Percentiles rank a stretch among this genome's conserved stretches.
Evolutionary conservation across 2,888 invertebrate genomes (phyloP).

Genomic region (Diploptera punctata): DNA sequence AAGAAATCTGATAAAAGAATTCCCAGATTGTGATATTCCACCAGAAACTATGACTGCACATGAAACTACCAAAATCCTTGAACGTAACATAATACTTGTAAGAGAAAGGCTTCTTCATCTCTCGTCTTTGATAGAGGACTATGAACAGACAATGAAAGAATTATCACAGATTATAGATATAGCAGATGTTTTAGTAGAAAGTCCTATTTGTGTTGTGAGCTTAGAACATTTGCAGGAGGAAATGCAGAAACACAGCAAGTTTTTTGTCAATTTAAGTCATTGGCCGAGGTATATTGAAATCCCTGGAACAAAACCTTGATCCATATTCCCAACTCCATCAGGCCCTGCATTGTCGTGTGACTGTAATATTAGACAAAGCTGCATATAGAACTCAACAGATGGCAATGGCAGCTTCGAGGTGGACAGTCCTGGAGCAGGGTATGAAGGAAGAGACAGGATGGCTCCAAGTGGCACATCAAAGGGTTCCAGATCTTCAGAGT

Average conservation of each 20-base stretch:
- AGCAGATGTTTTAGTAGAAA: slow-evolving; percentile 81
- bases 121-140: slow-evolving; percentile 80
- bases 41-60: slow-evolving; percentile 69
- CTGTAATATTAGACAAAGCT: slow-evolving; percentile 78
- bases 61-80: slow-evolving; percentile 69
- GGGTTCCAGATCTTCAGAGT: slow-evolving; percentile 80
- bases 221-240: slow-evolving; percentile 85
- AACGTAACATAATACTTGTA: slow-evolving; percentile 72
- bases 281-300: slow-evolving; percentile 88
- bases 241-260: slow-evolving; percentile 87
- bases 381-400: slow-evolving; percentile 82
- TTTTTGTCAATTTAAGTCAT: slow-evolving; percentile 87
- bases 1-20: slow-evolving; percentile 68
- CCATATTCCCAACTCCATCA: slow-evolving; percentile 76
- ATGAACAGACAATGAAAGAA: slow-evolving; percentile 86
- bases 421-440: slow-evolving; percentile 81
- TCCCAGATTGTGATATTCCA: slow-evolving; percentile 74
- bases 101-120: slow-evolving; percentile 78
- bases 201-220: slow-evolving; percentile 75
- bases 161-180: slow-evolving; percentile 85
- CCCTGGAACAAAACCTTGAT: slow-evolving; percentile 83
- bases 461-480: slow-evolving; percentile 83
- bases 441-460: slow-evolving; percentile 84
- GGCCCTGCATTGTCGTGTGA: slow-evolving; percentile 77
- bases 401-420: slow-evolving; percentile 83